phyloP scores from a whole-genome alignment of 2,888 invertebrate species.

The Macaria liturata region DNA sequence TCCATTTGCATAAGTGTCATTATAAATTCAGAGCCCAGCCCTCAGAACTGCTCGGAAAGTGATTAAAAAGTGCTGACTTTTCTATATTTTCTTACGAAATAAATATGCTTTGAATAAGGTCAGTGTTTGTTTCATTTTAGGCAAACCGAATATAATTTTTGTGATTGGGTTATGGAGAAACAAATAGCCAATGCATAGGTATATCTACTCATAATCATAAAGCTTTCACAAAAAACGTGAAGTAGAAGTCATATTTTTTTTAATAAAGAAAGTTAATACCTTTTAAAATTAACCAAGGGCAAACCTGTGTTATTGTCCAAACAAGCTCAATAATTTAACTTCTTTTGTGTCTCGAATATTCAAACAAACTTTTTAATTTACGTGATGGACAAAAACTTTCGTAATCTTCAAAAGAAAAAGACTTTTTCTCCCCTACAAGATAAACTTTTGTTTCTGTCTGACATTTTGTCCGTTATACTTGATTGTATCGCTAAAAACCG shows the following conservation, averaged over 20 bases:
- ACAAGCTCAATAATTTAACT: no score
- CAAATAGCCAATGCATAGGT: no score
- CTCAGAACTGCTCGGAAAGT: slow-evolving; percentile 37
- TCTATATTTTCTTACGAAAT: background rate
- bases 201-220: no score
- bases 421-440: slow-evolving; percentile 13
- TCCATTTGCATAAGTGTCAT: slow-evolving; percentile 66
- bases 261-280: no score
- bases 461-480: slow-evolving; percentile 21
- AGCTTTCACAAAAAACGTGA: no score
- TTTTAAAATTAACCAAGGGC: no score
- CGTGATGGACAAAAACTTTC: slow-evolving; percentile 5
- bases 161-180: no score
- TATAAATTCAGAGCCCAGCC: slow-evolving; percentile 54
- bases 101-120: background rate
- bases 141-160: no score
- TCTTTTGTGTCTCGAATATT: slow-evolving; percentile 4
- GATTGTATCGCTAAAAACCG: slow-evolving; percentile 22
- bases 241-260: no score
- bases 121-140: background rate
- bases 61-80: slow-evolving; percentile 60
- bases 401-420: slow-evolving; percentile 9
- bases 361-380: slow-evolving; percentile 12
- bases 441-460: slow-evolving; percentile 25
- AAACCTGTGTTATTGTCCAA: no score